Percentiles rank a stretch among this genome's conserved stretches.
These are phyloP conservation scores for Ennomos erosarius DNA, from an alignment of 2,888 invertebrate species.

Conservation along the genomic window DNA sequence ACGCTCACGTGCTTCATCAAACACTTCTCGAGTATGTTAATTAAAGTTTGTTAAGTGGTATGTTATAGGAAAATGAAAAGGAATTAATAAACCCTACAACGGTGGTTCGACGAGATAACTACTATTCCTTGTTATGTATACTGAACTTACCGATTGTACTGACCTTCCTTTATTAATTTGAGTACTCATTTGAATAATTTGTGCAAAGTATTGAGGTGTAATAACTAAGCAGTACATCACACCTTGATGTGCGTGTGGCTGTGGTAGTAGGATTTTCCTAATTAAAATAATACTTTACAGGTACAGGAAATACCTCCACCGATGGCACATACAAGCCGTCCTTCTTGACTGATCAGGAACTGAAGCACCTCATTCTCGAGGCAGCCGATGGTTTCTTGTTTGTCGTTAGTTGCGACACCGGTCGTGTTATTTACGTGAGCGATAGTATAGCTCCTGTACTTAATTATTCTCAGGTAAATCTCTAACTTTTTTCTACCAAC, in stretches of 20 bases:
- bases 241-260: too few species aligned
- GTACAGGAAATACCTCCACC: conserved; percentile 97
- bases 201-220: too few species aligned
- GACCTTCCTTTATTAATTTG: too few species aligned
- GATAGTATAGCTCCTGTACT: conserved; percentile 99
- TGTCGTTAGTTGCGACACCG: conserved; percentile 98
- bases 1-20: too few species aligned
- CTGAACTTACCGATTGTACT: too few species aligned
- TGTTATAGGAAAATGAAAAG: neutral
- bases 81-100: too few species aligned
- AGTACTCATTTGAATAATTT: too few species aligned
- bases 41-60: conserved; percentile 2
- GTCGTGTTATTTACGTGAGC: conserved; percentile 98
- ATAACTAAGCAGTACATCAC: too few species aligned
- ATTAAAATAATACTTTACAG: conserved; percentile 70
- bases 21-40: neutral
- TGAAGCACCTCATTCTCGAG: conserved; percentile 99
- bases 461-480: conserved; percentile 94
- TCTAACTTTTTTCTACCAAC: too few species aligned
- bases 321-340: conserved; percentile 99
- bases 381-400: conserved; percentile 99
- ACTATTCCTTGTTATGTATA: too few species aligned
- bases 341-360: conserved; percentile 99
- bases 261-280: conserved; percentile 1
- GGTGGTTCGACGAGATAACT: too few species aligned